Conservation (phyloP, 2,888 invertebrate species). For the Galeopsomyia nigrocyanea region DNA sequence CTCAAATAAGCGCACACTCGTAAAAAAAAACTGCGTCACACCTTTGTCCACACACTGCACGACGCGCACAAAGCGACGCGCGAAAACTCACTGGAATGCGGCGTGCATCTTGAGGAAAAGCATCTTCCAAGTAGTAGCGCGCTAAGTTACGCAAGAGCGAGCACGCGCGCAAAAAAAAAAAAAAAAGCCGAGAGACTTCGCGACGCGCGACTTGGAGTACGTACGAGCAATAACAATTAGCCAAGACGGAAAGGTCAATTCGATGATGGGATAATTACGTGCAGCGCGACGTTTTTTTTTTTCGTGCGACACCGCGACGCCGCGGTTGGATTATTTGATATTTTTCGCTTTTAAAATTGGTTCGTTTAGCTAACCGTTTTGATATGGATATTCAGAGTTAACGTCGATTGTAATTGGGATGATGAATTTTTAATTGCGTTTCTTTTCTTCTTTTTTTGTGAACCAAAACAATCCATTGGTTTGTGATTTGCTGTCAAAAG, state of each 20-base stretch:
- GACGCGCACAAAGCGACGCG: slow-evolving; percentile 7
- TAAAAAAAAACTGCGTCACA: not conserved
- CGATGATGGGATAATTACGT: slow-evolving; percentile 43
- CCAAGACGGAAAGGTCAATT: slow-evolving; percentile 37
- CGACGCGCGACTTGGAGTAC: not conserved
- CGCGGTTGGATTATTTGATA: no score
- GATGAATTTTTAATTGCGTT: no score
- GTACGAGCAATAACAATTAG: slow-evolving; percentile 5
- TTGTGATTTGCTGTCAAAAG: no score
- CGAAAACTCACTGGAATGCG: slow-evolving; percentile 51
- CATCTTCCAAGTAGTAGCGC: slow-evolving; percentile 47
- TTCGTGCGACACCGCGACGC: not conserved
- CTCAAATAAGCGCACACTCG: not conserved
- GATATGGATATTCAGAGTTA: no score
- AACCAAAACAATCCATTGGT: no score
- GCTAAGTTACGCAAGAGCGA: not conserved
- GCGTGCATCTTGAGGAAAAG: slow-evolving; percentile 52
- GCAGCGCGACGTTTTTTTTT: not conserved
- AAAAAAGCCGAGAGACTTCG: not conserved
- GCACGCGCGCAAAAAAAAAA: slow-evolving; percentile 1
- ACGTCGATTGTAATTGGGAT: no score
- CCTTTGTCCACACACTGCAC: not conserved
- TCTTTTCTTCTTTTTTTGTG: no score
- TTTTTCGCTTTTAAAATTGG: no score
- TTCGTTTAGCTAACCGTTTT: no score